These are phyloP conservation scores for Cyanoramphus novaezelandiae DNA, from an alignment of 2,113 vertebrate genomes.

Conservation along the genomic window DNA sequence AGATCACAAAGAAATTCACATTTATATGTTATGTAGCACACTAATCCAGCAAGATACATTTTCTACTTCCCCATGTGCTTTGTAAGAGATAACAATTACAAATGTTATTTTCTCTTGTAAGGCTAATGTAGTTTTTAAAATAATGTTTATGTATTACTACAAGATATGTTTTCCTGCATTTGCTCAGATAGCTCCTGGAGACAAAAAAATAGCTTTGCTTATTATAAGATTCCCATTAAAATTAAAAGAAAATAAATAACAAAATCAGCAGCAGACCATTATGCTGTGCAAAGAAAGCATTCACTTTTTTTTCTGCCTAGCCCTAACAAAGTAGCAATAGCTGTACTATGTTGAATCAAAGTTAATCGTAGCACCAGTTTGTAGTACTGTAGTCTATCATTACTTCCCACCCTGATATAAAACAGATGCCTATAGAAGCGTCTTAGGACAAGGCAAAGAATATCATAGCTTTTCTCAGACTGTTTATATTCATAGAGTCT, in stretches of 20 bases:
- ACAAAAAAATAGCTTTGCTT: background rate
- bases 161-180: background rate
- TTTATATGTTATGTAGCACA: background rate
- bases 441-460: background rate
- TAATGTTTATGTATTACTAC: background rate
- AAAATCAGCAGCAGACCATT: background rate
- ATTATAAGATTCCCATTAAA: background rate
- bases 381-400: background rate
- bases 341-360: background rate
- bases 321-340: background rate
- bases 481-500: background rate
- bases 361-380: background rate
- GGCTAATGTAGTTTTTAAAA: background rate
- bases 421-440: background rate
- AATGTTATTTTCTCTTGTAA: background rate
- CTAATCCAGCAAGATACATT: background rate
- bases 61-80: background rate
- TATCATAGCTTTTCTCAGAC: background rate
- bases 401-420: background rate
- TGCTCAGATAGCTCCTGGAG: background rate
- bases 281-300: background rate
- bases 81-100: slow-evolving; percentile 15
- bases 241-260: background rate
- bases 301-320: background rate
- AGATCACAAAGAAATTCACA: background rate